Evolutionary conservation across 2,113 vertebrate species (phyloP).

Genomic region (Fulica atra): DNA sequence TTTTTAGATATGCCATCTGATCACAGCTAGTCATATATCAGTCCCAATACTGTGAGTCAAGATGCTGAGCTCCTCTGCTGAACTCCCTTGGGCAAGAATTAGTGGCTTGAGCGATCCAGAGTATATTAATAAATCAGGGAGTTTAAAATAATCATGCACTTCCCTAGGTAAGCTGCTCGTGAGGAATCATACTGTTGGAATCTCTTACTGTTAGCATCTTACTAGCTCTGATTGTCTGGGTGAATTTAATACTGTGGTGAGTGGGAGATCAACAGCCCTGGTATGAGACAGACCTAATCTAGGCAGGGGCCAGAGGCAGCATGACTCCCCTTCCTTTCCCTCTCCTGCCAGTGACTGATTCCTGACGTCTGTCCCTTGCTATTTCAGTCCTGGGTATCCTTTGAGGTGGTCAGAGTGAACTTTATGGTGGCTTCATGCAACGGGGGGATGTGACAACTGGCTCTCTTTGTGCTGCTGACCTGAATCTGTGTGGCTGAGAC

Average conservation of each 20-base stretch:
- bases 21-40: slow-evolving; percentile 42
- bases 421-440: not conserved
- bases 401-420: rapidly evolving
- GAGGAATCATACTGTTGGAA: not conserved
- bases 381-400: slow-evolving; percentile 23
- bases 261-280: not conserved
- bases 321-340: not conserved
- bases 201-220: not conserved
- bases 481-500: not conserved
- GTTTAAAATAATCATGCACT: slow-evolving; percentile 4
- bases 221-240: not conserved
- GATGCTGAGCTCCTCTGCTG: slow-evolving; percentile 11
- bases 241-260: not conserved
- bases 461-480: not conserved
- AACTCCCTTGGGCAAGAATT: not conserved
- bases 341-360: not conserved
- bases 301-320: not conserved
- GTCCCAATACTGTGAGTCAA: slow-evolving; percentile 25
- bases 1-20: slow-evolving; percentile 63
- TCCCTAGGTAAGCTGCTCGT: not conserved
- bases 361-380: not conserved
- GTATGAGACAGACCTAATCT: slow-evolving; percentile 12
- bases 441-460: not conserved
- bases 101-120: not conserved
- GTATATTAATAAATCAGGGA: slow-evolving; percentile 1